A percentile compares a stretch with the other conserved stretches of the same genome.
Evolutionary conservation across 2,797 vertebrate genomes (phyloP).

Genomic region (Phrynocephalus forsythii): DNA sequence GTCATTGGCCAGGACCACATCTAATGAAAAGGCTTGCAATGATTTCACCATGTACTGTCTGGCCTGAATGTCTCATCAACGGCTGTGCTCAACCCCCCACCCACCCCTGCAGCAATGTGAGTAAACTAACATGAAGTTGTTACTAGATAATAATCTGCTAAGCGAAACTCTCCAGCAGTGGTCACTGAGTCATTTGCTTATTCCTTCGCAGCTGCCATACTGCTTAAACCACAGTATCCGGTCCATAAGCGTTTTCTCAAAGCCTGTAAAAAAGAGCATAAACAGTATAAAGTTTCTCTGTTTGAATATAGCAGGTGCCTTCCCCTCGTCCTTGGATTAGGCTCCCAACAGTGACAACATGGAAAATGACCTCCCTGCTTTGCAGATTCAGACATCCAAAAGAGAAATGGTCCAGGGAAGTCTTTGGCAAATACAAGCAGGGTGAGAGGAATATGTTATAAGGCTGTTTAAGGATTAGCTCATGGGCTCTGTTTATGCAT

Average conservation of each 20-base stretch:
- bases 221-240: conserved; percentile 24
- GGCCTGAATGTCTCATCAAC: not conserved
- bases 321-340: conserved; percentile 30
- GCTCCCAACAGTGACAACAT: not conserved
- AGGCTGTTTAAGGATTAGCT: conserved; percentile 34
- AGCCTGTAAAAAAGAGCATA: conserved; percentile 45
- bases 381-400: not conserved
- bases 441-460: conserved; percentile 29
- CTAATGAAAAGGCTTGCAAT: not conserved
- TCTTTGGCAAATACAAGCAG: not conserved
- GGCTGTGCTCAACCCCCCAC: not conserved
- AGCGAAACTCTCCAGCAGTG: not conserved
- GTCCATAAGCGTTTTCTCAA: conserved; percentile 31
- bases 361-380: conserved; percentile 7
- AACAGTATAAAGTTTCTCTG: conserved; percentile 29
- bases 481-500: not conserved
- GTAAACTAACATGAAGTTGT: not conserved
- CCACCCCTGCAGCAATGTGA: not conserved
- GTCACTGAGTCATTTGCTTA: conserved; percentile 50
- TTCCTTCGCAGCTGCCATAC: conserved; percentile 9
- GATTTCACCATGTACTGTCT: not conserved
- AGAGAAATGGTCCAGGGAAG: conserved; percentile 6
- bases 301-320: conserved; percentile 58
- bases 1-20: not conserved
- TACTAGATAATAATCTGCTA: conserved; percentile 27